Conservation (phyloP, 2,797 vertebrate species). For the Danio jaintianensis region DNA sequence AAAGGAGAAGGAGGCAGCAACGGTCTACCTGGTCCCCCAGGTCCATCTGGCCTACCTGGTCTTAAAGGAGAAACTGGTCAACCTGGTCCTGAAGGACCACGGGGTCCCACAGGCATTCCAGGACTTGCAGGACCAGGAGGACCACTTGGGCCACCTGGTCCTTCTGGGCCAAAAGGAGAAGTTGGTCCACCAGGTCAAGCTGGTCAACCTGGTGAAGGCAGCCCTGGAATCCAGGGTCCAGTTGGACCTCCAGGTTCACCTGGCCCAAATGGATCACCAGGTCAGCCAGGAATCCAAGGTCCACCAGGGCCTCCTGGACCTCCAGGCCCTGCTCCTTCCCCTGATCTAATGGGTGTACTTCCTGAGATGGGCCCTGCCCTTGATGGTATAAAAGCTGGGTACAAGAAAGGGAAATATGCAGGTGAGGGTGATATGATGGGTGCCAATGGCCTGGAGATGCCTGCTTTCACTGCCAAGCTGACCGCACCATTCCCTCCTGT, state of each 20-base stretch:
- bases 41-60: slow-evolving; percentile 84
- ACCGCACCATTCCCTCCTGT: slow-evolving; percentile 92
- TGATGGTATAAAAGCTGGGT: slow-evolving; percentile 88
- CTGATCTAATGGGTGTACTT: slow-evolving; percentile 88
- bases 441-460: slow-evolving; percentile 88
- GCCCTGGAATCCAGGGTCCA: slow-evolving; percentile 83
- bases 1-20: slow-evolving; percentile 92
- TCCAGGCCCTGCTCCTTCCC: slow-evolving; percentile 81
- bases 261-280: slow-evolving; percentile 84
- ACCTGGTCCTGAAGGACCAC: slow-evolving; percentile 86
- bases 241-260: slow-evolving; percentile 88
- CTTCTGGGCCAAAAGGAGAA: slow-evolving; percentile 89
- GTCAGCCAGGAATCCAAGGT: slow-evolving; percentile 87
- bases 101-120: slow-evolving; percentile 92
- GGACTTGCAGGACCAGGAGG: slow-evolving; percentile 89
- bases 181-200: slow-evolving; percentile 84
- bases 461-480: slow-evolving; percentile 91
- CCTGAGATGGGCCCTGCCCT: slow-evolving; percentile 84
- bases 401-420: slow-evolving; percentile 88
- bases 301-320: slow-evolving; percentile 91
- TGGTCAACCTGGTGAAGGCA: slow-evolving; percentile 85
- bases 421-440: slow-evolving; percentile 75
- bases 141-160: slow-evolving; percentile 87
- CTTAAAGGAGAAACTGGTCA: slow-evolving; percentile 88
- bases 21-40: slow-evolving; percentile 87